Evolutionary conservation across 2,888 invertebrate genomes (phyloP).

Genomic region (Diachrysia chrysitis): DNA sequence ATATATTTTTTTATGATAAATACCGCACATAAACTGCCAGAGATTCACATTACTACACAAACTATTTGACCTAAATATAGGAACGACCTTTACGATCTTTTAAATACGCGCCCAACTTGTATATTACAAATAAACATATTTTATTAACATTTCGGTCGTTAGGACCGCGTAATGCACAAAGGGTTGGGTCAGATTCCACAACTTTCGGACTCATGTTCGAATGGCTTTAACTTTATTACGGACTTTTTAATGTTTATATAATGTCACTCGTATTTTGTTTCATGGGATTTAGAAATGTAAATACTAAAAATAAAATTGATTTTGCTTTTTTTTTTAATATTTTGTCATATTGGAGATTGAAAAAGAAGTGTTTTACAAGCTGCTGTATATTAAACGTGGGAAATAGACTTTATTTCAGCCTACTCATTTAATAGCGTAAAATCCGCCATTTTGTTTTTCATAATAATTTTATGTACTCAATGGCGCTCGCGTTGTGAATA

Average conservation of each 20-base stretch:
- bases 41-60: neutral
- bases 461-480: too few relatives aligned
- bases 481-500: too few relatives aligned
- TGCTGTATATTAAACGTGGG: too few relatives aligned
- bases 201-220: neutral
- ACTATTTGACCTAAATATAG: constrained; percentile 1
- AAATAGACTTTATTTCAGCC: too few relatives aligned
- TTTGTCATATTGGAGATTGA: neutral
- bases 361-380: too few relatives aligned
- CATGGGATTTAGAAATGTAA: neutral
- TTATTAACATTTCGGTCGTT: neutral
- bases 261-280: neutral
- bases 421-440: too few relatives aligned
- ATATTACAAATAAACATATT: constrained; percentile 8
- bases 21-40: neutral
- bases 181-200: constrained; percentile 6
- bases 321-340: neutral
- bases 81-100: neutral
- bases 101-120: neutral
- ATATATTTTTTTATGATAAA: too few relatives aligned
- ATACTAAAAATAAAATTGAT: neutral
- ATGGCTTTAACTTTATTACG: neutral
- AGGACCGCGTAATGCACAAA: constrained; percentile 13
- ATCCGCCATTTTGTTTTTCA: too few relatives aligned
- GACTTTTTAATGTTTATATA: constrained; percentile 2